Conservation (phyloP, 2,888 invertebrate species). For the Cantharis flavilabris region DNA sequence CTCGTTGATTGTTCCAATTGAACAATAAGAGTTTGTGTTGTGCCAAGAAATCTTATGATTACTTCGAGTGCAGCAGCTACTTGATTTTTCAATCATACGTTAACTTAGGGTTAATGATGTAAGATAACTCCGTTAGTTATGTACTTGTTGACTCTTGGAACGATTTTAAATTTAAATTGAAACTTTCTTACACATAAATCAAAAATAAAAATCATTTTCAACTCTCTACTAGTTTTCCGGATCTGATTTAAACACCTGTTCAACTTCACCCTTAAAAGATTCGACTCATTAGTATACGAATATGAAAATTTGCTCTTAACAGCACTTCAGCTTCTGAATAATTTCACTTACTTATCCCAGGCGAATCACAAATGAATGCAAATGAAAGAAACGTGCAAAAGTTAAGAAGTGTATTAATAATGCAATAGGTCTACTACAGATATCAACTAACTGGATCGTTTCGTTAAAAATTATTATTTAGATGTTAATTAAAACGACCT, state of each 20-base stretch:
- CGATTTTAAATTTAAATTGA: slow-evolving; percentile 9
- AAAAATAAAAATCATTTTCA: slow-evolving; percentile 4
- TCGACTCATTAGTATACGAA: slow-evolving; percentile 24
- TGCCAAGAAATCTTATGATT: slow-evolving; percentile 47
- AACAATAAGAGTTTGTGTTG: slow-evolving; percentile 35
- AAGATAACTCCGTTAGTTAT: slow-evolving; percentile 32
- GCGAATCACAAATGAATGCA: slow-evolving; percentile 24
- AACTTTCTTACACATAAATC: neutral
- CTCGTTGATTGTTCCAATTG: slow-evolving; percentile 35
- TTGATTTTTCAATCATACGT: slow-evolving; percentile 1
- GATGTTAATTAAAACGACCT: neutral
- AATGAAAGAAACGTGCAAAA: slow-evolving; percentile 27
- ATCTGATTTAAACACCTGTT: slow-evolving; percentile 26
- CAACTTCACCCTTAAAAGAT: slow-evolving; percentile 7
- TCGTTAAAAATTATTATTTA: neutral
- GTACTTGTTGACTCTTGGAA: slow-evolving; percentile 39
- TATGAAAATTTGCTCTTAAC: slow-evolving; percentile 29
- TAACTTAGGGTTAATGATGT: slow-evolving; percentile 26
- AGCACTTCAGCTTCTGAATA: slow-evolving; percentile 23
- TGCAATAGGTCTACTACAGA: slow-evolving; percentile 21
- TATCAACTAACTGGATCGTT: slow-evolving; percentile 1
- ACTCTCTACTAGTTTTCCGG: slow-evolving; percentile 1
- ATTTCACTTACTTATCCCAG: slow-evolving; percentile 28
- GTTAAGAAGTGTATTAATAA: slow-evolving; percentile 27
- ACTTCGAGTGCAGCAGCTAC: slow-evolving; percentile 29